These are phyloP conservation scores for Rhizomys pruinosus DNA, from an alignment of 2,113 vertebrate species.

Conservation along the genomic window DNA sequence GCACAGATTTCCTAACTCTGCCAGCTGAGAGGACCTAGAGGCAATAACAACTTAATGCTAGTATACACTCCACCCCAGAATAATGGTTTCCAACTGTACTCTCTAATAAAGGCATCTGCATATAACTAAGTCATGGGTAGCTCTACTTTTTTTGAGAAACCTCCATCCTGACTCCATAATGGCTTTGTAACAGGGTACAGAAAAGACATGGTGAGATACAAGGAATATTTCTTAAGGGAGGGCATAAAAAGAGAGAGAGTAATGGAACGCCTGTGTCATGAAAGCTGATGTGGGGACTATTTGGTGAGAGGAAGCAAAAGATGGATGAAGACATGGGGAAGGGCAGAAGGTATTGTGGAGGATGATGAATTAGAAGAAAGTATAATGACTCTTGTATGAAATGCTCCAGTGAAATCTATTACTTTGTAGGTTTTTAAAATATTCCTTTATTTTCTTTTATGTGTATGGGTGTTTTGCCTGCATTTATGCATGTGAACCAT, in stretches of 20 bases:
- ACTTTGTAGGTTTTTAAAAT: not conserved
- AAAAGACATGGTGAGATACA: not conserved
- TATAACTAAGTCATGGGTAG: not conserved
- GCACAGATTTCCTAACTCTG: not conserved
- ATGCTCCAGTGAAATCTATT: not conserved
- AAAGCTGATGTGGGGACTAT: not conserved
- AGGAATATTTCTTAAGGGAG: not conserved
- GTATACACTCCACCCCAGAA: not conserved
- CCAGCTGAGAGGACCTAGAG: not conserved
- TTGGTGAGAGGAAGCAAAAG: not conserved
- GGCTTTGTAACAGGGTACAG: not conserved
- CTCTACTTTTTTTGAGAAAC: not conserved
- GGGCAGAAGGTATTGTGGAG: not conserved
- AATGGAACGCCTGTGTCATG: not conserved
- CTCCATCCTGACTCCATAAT: not conserved
- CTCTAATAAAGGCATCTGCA: not conserved
- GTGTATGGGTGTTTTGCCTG: no score
- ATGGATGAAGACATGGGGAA: no score
- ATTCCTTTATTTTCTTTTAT: no score
- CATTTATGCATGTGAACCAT: no score
- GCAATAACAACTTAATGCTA: not conserved
- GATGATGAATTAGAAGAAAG: not conserved
- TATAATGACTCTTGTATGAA: not conserved
- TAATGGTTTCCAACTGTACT: not conserved
- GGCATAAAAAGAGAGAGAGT: not conserved